These are phyloP conservation scores for Cylloceria caligata DNA, from an alignment of 2,888 invertebrate species.

Conservation along the genomic window DNA sequence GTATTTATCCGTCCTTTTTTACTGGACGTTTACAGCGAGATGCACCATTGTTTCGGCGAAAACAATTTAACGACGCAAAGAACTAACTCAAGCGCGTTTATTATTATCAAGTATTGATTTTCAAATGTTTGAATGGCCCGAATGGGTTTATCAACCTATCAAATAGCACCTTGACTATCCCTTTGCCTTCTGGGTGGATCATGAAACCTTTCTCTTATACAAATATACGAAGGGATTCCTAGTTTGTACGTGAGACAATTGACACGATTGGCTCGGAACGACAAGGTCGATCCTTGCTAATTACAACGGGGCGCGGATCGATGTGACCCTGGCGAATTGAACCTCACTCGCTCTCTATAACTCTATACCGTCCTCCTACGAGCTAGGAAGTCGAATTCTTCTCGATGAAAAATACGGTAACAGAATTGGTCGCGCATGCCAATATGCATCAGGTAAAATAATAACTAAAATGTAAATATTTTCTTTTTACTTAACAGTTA, in stretches of 20 bases:
- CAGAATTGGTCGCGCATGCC: conserved; percentile 11
- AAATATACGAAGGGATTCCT: conserved; percentile 4
- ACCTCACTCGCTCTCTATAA: conserved; percentile 22
- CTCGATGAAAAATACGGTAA: conserved; percentile 43
- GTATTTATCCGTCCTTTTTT: background rate
- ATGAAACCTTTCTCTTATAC: background rate
- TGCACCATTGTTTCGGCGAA: background rate
- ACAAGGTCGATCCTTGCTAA: conserved; percentile 44
- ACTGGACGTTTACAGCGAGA: background rate
- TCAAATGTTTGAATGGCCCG: background rate
- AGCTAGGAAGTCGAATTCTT: conserved; percentile 18
- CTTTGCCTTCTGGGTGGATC: background rate
- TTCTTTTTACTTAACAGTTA: background rate
- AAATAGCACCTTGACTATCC: background rate
- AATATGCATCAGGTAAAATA: conserved; percentile 4
- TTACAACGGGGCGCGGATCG: conserved; percentile 37
- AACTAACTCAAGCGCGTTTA: background rate
- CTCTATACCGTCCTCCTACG: background rate
- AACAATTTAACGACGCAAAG: background rate
- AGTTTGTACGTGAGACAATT: conserved; percentile 20
- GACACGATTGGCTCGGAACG: conserved; percentile 27
- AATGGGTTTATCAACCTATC: background rate
- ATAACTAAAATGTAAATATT: conserved; percentile 1
- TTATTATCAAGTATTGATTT: background rate
- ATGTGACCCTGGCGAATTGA: conserved; percentile 46